A percentile compares a stretch with the other conserved stretches of the same genome.
phyloP scores from a whole-genome alignment of 2,888 invertebrate genomes.

The Macrostomum cliftonense region DNA sequence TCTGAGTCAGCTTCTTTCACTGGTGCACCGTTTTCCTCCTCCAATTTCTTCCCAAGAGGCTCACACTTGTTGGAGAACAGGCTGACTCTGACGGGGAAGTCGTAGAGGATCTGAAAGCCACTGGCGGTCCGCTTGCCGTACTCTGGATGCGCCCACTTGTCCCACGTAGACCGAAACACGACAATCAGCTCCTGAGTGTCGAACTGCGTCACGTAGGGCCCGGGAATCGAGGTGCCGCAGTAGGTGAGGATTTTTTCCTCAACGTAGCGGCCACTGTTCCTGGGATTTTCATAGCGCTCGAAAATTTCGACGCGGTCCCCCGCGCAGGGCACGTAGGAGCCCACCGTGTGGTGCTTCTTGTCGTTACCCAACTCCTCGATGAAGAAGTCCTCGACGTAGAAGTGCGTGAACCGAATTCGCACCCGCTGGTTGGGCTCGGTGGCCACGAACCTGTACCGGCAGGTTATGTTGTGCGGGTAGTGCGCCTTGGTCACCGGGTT shows the following conservation, averaged over 20 bases:
- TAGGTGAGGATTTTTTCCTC: conserved; percentile 57
- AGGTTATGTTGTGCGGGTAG: conserved; percentile 83
- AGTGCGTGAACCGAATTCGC: conserved; percentile 1
- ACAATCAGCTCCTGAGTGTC: conserved; percentile 69
- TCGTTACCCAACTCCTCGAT: no score
- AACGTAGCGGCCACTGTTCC: no score
- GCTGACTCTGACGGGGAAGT: conserved; percentile 1
- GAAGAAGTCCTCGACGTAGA: neutral
- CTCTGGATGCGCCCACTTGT: no score
- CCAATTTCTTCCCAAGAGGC: neutral
- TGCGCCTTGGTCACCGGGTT: conserved; percentile 49
- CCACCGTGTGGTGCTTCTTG: no score
- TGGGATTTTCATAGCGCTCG: neutral
- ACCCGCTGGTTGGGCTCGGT: neutral
- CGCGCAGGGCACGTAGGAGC: no score
- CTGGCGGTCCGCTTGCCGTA: conserved; percentile 65
- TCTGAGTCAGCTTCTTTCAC: no score
- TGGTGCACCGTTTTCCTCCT: no score
- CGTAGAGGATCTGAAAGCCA: conserved; percentile 75
- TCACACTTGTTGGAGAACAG: conserved; percentile 6
- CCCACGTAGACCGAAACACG: conserved; percentile 46
- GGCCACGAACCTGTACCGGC: conserved; percentile 75
- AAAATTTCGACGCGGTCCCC: neutral
- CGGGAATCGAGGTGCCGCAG: conserved; percentile 72
- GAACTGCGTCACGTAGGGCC: conserved; percentile 73